A percentile compares a stretch with the other conserved stretches of the same genome.
Conservation (phyloP, 2,113 vertebrate species). For the Vimba vimba region DNA sequence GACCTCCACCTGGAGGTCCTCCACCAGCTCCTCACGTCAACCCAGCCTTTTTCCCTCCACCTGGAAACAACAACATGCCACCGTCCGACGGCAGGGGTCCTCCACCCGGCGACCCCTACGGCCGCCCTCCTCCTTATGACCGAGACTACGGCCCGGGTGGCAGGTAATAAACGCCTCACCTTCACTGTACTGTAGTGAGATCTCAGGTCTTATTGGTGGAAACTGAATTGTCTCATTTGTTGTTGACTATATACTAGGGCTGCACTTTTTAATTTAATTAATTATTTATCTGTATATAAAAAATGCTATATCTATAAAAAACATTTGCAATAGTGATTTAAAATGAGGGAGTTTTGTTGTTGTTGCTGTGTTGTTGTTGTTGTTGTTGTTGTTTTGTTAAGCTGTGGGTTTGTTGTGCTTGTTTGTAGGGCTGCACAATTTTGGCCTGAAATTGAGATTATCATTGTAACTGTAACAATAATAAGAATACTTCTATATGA, state of each 20-base stretch:
- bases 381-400: neutral
- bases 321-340: too few relatives aligned
- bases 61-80: constrained; percentile 92
- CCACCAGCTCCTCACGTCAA: constrained; percentile 98
- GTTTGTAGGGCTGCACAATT: neutral
- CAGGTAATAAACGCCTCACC: constrained; percentile 78
- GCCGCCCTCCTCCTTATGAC: constrained; percentile 94
- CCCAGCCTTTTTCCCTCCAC: constrained; percentile 97
- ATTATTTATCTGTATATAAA: too few relatives aligned
- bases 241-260: neutral
- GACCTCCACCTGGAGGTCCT: constrained; percentile 94
- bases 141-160: constrained; percentile 95
- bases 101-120: constrained; percentile 92
- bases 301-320: too few relatives aligned
- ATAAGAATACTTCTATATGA: neutral
- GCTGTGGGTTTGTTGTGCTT: neutral
- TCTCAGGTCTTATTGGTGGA: neutral
- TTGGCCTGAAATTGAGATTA: neutral
- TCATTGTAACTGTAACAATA: neutral
- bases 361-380: too few relatives aligned
- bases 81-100: constrained; percentile 92
- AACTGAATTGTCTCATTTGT: neutral
- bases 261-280: neutral
- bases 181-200: neutral
- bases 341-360: too few relatives aligned